Conservation (phyloP, 2,888 invertebrate genomes). For the Drymonia ruficornis region DNA sequence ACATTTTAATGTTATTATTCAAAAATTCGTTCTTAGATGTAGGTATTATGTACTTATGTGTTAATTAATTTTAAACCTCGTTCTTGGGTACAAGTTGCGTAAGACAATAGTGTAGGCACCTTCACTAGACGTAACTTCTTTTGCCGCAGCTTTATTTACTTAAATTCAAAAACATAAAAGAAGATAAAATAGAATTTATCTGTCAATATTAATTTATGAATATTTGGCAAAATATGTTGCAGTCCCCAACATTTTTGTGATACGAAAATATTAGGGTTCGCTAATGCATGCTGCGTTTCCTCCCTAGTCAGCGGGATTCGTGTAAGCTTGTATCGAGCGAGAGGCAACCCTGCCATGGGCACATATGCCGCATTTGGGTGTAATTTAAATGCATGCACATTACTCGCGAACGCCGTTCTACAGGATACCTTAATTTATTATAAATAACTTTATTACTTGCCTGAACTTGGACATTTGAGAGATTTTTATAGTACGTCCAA, state of each 20-base stretch:
- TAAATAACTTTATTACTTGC: constrained; percentile 63
- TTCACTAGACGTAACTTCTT: too few relatives aligned
- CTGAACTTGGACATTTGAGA: constrained; percentile 37
- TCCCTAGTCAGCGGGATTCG: not conserved
- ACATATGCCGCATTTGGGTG: constrained; percentile 63
- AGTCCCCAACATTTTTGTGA: too few relatives aligned
- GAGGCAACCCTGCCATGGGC: constrained; percentile 19
- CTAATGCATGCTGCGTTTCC: too few relatives aligned
- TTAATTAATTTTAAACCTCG: too few relatives aligned
- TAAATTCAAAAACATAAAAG: too few relatives aligned
- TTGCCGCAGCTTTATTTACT: too few relatives aligned
- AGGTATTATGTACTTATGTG: not conserved
- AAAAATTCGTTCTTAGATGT: not conserved
- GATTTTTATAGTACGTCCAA: constrained; percentile 25
- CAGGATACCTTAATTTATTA: constrained; percentile 68
- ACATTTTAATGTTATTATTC: constrained; percentile 55
- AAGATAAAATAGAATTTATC: too few relatives aligned
- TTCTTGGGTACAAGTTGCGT: too few relatives aligned
- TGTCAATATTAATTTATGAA: too few relatives aligned
- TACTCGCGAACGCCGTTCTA: constrained; percentile 56
- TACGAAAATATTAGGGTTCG: too few relatives aligned
- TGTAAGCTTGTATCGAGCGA: constrained; percentile 2
- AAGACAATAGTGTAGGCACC: too few relatives aligned
- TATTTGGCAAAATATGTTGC: too few relatives aligned
- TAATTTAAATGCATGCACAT: constrained; percentile 77